Evolutionary conservation across 2,797 vertebrate genomes (phyloP), one percentile per base, ranked within the genome.

Genomic region (Carduelis carduelis): DNA sequence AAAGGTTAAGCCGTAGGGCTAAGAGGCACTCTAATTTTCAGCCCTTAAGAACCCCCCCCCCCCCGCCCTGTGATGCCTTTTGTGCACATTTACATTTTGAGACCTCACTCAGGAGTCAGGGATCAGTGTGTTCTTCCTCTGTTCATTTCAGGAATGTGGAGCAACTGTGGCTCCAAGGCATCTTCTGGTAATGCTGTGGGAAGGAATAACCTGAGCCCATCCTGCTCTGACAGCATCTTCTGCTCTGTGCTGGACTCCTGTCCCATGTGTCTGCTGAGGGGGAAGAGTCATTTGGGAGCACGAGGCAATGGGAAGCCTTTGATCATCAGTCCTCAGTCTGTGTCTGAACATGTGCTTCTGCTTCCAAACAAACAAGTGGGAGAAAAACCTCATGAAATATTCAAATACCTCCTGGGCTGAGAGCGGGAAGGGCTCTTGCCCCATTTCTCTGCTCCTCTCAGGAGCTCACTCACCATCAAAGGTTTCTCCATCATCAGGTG

Each of bases 331-430:
- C 34, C 63, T 39, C 44, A 44, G 27, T 37, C 52, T 85, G 65
- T 55, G 13, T 19, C 53, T 80, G 60, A 94, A 55, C 43, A 34
- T 3, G 37, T 80, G 84, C 23, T 76, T 92, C 71, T 89, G 55
- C 63, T 71, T 89, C 68, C 83, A 81, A 78, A 89, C 47, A 82
- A 87, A 69, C 72, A 81, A 81, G 65, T 69, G 74, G 83, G 87
- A 91, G 65, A 86, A 71, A 92, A 88, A 65, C 27, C 0, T 61
- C 28, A 87, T 70, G 53, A 83, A 93, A 83, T 77, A 89, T 61
- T 88, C 64, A 86, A 83, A 86, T 53, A 23, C 34, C 59, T 90
- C 69, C 55, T 7, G 20, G 59, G 85, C 83, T 91, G 50, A 86
- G 65, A 64, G 39, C 0, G 0, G 32, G 65, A 55, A 93, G 44